phyloP scores from a whole-genome alignment of 1,140 invertebrate genomes.

The Neodiprion lecontei region DNA sequence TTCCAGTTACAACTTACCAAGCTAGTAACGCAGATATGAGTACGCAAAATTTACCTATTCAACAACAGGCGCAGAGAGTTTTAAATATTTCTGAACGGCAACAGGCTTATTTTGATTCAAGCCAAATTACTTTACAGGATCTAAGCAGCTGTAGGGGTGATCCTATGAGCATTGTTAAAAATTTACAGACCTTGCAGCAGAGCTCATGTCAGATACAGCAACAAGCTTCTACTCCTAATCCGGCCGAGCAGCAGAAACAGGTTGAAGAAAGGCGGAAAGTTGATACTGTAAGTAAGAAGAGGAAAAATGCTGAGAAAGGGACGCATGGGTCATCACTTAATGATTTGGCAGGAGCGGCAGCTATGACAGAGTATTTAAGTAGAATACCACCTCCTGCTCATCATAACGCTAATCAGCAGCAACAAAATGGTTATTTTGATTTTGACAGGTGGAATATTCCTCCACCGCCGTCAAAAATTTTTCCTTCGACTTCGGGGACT shows the following conservation, averaged over 20 bases:
- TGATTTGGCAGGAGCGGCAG: constrained; percentile 58
- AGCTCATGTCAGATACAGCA: constrained; percentile 67
- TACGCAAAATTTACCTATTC: constrained; percentile 52
- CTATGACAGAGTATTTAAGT: constrained; percentile 66
- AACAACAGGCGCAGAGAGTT: constrained; percentile 51
- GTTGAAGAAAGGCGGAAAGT: constrained; percentile 44
- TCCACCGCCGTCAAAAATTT: constrained; percentile 71
- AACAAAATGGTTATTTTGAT: constrained; percentile 75
- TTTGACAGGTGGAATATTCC: constrained; percentile 77
- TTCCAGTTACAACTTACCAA: constrained; percentile 38
- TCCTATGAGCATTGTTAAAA: constrained; percentile 78
- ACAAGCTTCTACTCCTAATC: constrained; percentile 31
- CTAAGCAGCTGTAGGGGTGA: constrained; percentile 75
- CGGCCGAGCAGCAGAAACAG: constrained; percentile 43
- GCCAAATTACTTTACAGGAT: constrained; percentile 71
- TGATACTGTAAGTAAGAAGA: constrained; percentile 46
- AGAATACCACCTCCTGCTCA: constrained; percentile 76
- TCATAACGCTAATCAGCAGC: constrained; percentile 68
- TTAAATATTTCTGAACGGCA: constrained; percentile 51
- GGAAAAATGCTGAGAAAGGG: constrained; percentile 49
- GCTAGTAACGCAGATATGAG: constrained; percentile 40
- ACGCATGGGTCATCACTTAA: constrained; percentile 58
- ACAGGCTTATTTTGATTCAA: constrained; percentile 65
- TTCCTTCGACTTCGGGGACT: constrained; percentile 61
- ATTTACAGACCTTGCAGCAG: constrained; percentile 69